Percentiles rank a stretch among this genome's conserved stretches.
phyloP scores from a whole-genome alignment of 35 echinoderm and acorn worm species.

The Stichopus chloronotus region DNA sequence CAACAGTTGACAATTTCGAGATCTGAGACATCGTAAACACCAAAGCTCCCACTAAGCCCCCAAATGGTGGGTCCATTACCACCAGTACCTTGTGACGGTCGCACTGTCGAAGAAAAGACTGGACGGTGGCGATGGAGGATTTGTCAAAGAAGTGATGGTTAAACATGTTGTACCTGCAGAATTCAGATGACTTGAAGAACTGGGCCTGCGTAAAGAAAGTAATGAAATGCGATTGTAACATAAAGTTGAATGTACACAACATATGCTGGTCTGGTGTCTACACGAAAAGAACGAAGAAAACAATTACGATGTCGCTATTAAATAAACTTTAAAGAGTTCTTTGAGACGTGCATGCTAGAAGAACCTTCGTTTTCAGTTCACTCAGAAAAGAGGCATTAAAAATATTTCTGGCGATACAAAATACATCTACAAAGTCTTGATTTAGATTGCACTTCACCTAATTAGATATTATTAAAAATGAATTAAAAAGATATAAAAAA shows the following conservation, averaged over 20 bases:
- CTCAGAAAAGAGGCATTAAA: too few species aligned
- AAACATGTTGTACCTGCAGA: conserved; percentile 98
- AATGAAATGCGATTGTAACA: background rate
- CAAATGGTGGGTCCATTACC: conserved; percentile 97
- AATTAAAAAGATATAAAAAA: too few species aligned
- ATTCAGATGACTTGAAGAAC: conserved; percentile 81
- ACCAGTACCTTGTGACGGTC: conserved; percentile 69
- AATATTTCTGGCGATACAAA: too few species aligned
- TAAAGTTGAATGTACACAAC: background rate
- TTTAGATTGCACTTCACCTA: too few species aligned
- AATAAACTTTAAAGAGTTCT: too few species aligned
- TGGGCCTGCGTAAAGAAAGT: conserved; percentile 69
- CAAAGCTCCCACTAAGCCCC: conserved; percentile 88
- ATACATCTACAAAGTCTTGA: too few species aligned
- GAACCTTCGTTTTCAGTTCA: too few species aligned
- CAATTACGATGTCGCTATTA: too few species aligned
- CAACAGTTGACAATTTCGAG: background rate
- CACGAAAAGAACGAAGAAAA: background rate
- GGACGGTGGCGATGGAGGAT: conserved; percentile 7
- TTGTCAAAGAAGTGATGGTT: conserved; percentile 92
- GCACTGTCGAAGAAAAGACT: conserved; percentile 65
- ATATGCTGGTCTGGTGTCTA: background rate
- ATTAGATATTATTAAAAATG: too few species aligned
- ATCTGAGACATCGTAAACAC: conserved; percentile 59
- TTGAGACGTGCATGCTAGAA: too few species aligned